A percentile compares a stretch with the other conserved stretches of the same genome.
Conservation (phyloP, 2,888 invertebrate species). For the Scaptomyza cyrtandrae region DNA sequence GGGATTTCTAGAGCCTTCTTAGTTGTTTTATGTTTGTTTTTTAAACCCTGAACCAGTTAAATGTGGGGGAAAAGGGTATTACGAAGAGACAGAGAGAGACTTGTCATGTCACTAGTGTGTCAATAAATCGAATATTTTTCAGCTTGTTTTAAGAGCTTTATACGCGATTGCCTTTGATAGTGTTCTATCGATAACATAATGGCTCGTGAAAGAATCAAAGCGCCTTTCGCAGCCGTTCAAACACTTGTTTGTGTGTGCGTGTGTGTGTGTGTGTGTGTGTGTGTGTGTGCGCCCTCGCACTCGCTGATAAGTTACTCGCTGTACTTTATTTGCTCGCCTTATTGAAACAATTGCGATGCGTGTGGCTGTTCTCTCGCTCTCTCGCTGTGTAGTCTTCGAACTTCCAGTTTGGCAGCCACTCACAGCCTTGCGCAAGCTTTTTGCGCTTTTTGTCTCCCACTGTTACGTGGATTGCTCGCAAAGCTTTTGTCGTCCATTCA, state of each 20-base stretch:
- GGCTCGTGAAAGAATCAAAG: neutral
- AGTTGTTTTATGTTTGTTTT: too few species aligned
- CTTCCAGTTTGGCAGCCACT: slow-evolving; percentile 25
- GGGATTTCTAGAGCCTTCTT: too few species aligned
- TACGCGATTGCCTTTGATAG: too few species aligned
- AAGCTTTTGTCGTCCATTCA: slow-evolving; percentile 53
- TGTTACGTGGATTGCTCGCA: slow-evolving; percentile 6
- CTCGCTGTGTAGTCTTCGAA: slow-evolving; percentile 31
- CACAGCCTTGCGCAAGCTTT: neutral
- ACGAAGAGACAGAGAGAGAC: too few species aligned
- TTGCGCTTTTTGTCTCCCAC: slow-evolving; percentile 16
- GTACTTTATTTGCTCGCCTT: slow-evolving; percentile 4
- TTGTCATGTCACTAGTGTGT: too few species aligned
- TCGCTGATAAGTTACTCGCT: slow-evolving; percentile 37
- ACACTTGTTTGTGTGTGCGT: slow-evolving; percentile 34
- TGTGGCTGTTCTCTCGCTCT: neutral
- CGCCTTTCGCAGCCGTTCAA: slow-evolving; percentile 39
- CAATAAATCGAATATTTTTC: too few species aligned
- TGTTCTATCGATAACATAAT: slow-evolving; percentile 13
- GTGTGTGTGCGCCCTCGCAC: slow-evolving; percentile 41
- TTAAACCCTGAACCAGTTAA: too few species aligned
- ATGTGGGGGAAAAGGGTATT: too few species aligned
- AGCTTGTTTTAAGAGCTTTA: too few species aligned
- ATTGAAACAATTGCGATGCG: slow-evolving; percentile 37
- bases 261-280: slow-evolving; percentile 17